Evolutionary conservation across 2,888 invertebrate species (phyloP).

Genomic region (Anagyrus pseudococci): DNA sequence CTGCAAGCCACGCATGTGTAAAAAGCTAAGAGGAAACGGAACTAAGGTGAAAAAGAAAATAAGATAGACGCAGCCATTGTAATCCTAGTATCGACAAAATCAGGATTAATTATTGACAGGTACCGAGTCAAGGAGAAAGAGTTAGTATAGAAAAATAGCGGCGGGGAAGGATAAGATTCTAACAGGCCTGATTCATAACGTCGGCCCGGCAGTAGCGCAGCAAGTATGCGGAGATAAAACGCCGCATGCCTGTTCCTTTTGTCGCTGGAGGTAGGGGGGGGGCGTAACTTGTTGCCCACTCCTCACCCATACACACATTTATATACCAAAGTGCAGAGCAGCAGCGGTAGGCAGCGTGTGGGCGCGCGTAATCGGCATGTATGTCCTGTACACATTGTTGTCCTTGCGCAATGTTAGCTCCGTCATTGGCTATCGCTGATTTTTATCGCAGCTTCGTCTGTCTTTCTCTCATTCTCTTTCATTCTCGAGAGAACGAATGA

Average conservation of each 20-base stretch:
- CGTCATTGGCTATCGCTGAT: conserved; percentile 1
- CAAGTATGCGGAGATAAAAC: conserved; percentile 33
- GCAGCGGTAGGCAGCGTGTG: neutral
- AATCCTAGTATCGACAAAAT: neutral
- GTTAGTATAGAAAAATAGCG: too few species aligned
- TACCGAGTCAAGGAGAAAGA: too few species aligned
- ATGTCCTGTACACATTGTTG: conserved; percentile 6
- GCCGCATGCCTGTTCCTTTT: conserved; percentile 23
- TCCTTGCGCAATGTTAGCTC: conserved; percentile 26
- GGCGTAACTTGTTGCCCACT: neutral
- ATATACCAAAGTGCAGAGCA: neutral
- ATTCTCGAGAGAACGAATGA: too few species aligned
- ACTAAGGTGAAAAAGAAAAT: too few species aligned
- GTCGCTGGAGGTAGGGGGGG: neutral
- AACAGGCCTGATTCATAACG: conserved; percentile 32
- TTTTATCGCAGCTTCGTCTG: conserved; percentile 22
- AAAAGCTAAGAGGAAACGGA: too few species aligned
- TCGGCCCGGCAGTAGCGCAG: conserved; percentile 5
- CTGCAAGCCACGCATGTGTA: too few species aligned
- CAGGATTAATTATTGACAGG: too few species aligned
- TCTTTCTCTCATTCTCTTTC: neutral
- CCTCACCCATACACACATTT: neutral
- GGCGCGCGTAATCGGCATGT: conserved; percentile 2
- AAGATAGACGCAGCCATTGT: too few species aligned
- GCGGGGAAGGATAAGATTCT: too few species aligned